A percentile compares a stretch with the other conserved stretches of the same genome.
Evolutionary conservation across 1,140 invertebrate genomes (phyloP).

Genomic region (Diabrotica undecimpunctata): DNA sequence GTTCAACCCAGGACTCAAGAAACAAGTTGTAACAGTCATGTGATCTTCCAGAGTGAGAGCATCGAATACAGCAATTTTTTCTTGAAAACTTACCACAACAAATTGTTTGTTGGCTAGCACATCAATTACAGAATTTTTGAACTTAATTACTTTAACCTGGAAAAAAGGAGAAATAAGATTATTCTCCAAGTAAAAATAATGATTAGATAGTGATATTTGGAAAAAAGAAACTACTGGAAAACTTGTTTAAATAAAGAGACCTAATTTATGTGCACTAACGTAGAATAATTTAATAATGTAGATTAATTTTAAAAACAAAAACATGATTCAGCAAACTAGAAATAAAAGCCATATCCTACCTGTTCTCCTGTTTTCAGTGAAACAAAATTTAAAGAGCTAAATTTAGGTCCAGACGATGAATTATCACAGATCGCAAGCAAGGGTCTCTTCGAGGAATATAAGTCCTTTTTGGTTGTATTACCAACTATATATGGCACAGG

Average conservation of each 20-base stretch:
- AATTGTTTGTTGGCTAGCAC: constrained; percentile 79
- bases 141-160: constrained; percentile 82
- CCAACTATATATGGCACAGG: constrained; percentile 63
- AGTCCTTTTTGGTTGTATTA: constrained; percentile 50
- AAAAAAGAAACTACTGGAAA: no score
- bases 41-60: constrained; percentile 81
- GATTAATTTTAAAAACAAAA: neutral
- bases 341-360: constrained; percentile 48
- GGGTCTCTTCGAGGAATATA: constrained; percentile 73
- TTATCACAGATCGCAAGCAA: constrained; percentile 85
- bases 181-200: no score
- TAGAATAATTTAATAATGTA: no score
- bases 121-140: constrained; percentile 85
- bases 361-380: constrained; percentile 86
- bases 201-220: no score
- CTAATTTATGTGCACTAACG: no score
- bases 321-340: neutral
- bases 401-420: constrained; percentile 73
- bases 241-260: no score
- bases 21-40: constrained; percentile 84
- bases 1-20: constrained; percentile 77
- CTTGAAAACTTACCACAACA: constrained; percentile 82
- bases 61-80: constrained; percentile 89
- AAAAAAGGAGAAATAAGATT: constrained; percentile 7
- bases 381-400: constrained; percentile 83